Percentiles rank a stretch among this genome's conserved stretches.
These are phyloP conservation scores for Parelbella ahira DNA, from an alignment of 2,888 invertebrate genomes.

Conservation along the genomic window DNA sequence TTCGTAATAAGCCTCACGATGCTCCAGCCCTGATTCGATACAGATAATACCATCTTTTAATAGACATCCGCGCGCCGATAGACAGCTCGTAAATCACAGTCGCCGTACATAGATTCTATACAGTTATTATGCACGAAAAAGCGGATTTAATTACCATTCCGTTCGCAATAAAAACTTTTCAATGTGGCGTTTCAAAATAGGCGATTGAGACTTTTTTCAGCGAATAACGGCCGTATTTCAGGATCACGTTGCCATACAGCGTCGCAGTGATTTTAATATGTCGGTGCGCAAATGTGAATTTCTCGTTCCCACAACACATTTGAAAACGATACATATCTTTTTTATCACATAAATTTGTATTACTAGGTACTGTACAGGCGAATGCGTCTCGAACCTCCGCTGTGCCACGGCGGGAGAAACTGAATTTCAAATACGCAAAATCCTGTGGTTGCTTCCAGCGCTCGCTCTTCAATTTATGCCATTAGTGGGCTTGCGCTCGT, in stretches of 20 bases:
- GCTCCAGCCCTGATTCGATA: slow-evolving; percentile 28
- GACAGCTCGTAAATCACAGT: slow-evolving; percentile 5
- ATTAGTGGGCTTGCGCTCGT: slow-evolving; percentile 56
- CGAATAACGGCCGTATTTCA: slow-evolving; percentile 9
- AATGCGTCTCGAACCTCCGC: slow-evolving; percentile 44
- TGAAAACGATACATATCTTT: slow-evolving; percentile 55
- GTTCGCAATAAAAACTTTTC: slow-evolving; percentile 25
- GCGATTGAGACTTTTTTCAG: slow-evolving; percentile 11
- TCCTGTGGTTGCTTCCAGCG: slow-evolving; percentile 61
- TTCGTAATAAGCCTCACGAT: slow-evolving; percentile 49
- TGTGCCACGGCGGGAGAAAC: slow-evolving; percentile 52
- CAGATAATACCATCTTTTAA: slow-evolving; percentile 26
- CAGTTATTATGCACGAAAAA: slow-evolving; percentile 20
- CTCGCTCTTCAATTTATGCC: slow-evolving; percentile 69
- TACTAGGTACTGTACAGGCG: slow-evolving; percentile 40
- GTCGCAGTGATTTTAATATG: slow-evolving; percentile 7
- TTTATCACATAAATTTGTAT: slow-evolving; percentile 28
- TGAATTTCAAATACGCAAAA: slow-evolving; percentile 74
- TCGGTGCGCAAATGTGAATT: slow-evolving; percentile 38
- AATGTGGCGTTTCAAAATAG: slow-evolving; percentile 22
- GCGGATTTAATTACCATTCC: slow-evolving; percentile 23
- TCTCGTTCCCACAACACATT: slow-evolving; percentile 44
- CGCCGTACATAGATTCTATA: neutral
- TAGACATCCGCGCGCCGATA: slow-evolving; percentile 14
- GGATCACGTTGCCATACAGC: slow-evolving; percentile 17